These are phyloP conservation scores for Cercopithecus mona DNA, from an alignment of 2,113 vertebrate species.

Conservation along the genomic window DNA sequence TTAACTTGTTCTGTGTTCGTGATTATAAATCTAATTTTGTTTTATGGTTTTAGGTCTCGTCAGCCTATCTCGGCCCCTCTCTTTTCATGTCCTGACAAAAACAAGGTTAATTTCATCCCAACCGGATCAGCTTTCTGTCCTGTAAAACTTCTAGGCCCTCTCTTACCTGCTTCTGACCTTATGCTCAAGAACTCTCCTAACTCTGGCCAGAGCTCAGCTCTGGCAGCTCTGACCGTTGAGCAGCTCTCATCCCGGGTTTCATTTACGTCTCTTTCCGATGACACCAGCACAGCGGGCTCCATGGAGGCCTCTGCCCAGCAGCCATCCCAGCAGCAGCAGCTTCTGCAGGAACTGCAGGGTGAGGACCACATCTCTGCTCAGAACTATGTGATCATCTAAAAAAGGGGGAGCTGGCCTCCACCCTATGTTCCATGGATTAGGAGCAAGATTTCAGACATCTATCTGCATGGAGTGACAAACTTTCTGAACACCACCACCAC, in stretches of 20 bases:
- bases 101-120: conserved; percentile 99
- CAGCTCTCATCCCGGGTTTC: conserved; percentile 92
- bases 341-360: conserved; percentile 84
- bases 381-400: conserved; percentile 90
- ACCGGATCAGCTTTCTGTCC: conserved; percentile 99
- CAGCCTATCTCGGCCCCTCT: conserved; percentile 92
- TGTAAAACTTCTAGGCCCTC: conserved; percentile 92
- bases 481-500: conserved; percentile 79
- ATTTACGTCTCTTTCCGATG: conserved; percentile 87
- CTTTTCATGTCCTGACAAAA: conserved; percentile 99
- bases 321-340: conserved; percentile 80
- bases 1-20: neutral
- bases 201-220: conserved; percentile 81
- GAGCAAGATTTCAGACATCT: conserved; percentile 72
- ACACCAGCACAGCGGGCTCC: conserved; percentile 92
- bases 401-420: conserved; percentile 87
- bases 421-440: conserved; percentile 55
- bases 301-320: conserved; percentile 81
- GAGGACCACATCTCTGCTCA: conserved; percentile 90
- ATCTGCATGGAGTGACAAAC: conserved; percentile 93
- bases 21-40: conserved; percentile 57
- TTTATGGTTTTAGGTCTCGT: conserved; percentile 89
- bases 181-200: conserved; percentile 86
- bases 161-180: conserved; percentile 86
- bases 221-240: conserved; percentile 86